phyloP scores from a whole-genome alignment of 2,113 vertebrate species.

The rat (Rattus norvegicus) region DNA sequence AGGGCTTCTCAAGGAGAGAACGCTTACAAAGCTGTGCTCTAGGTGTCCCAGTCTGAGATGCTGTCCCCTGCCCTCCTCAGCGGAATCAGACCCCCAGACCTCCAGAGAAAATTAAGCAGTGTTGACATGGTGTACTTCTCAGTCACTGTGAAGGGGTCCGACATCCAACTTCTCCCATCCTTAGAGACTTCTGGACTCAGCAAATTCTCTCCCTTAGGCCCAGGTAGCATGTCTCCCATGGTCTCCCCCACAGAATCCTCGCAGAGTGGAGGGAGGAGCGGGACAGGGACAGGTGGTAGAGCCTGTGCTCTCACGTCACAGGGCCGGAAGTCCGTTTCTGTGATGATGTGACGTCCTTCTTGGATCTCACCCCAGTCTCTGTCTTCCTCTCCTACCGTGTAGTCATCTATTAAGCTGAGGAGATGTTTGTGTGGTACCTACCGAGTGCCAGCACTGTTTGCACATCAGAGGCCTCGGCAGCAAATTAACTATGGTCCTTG shows the following conservation, averaged over 20 bases:
- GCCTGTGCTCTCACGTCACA: accelerated
- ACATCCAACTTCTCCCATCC: neutral
- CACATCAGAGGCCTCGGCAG: too few relatives aligned
- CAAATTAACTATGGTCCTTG: neutral
- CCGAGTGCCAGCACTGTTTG: neutral
- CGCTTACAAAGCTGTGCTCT: neutral
- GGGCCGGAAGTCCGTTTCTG: neutral
- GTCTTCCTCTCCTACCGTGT: neutral
- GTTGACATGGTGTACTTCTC: accelerated
- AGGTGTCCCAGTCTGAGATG: too few relatives aligned
- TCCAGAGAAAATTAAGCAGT: neutral
- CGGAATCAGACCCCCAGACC: neutral
- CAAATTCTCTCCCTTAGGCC: neutral
- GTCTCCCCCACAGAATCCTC: neutral
- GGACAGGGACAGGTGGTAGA: neutral
- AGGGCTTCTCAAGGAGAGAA: neutral
- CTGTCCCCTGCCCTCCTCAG: too few relatives aligned
- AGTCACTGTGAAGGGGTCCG: accelerated
- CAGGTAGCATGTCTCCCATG: accelerated
- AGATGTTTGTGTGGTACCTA: neutral
- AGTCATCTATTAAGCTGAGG: neutral
- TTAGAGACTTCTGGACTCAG: neutral
- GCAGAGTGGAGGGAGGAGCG: too few relatives aligned
- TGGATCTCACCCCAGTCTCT: neutral
- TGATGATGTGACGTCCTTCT: accelerated